Evolutionary conservation across 2,113 vertebrate species (phyloP), one percentile per base, ranked within the genome.

Genomic region (Coreoperca whiteheadi): DNA sequence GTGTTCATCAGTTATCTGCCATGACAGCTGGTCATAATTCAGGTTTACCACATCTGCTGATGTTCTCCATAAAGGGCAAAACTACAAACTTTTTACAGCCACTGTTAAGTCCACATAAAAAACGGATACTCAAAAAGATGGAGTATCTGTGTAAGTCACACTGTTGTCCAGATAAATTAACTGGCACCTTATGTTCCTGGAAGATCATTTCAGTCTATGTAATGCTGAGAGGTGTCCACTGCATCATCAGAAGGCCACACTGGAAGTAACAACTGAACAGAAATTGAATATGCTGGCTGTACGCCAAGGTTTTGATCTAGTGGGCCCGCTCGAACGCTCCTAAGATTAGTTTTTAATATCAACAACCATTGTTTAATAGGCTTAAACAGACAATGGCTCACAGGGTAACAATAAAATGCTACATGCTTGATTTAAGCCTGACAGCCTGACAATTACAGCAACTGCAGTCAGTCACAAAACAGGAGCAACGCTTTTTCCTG

Each of bases 391-490:
- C 34, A 43, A 51, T 25, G 41, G 67, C 25, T n/a, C n/a, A 25
- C 14, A 8, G 30, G 15, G n/a, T 21, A 51, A 68, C 54, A 41
- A 60, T 41, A n/a, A 39, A 21, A 48, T 11, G 4, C 15, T 65
- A 20, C 30, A 50, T 32, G 23, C 72, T 54, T 76, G 48, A 76
- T 53, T 48, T 48, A 61, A 34, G 61, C 57, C n/a, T n/a, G n/a
- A 63, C 32, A 63, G 48, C 53, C 46, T 16, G 32, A 67, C 37
- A 9, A 46, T 23, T n/a, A n/a, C n/a, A n/a, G 59, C 57, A 79
- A 43, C 9, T 54, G 39, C 6, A 56, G 51, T 34, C 72, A 30
- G 25, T 53, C 28, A 28, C 11, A 37, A 14, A 30, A 23, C 63
- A 46, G 51, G 20, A 30, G n/a, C 6, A 37, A 20, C 16, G 30